Evolutionary conservation across 2,113 vertebrate species (phyloP), one percentile per base, ranked within the genome.

Genomic region (Pituophis catenifer): DNA sequence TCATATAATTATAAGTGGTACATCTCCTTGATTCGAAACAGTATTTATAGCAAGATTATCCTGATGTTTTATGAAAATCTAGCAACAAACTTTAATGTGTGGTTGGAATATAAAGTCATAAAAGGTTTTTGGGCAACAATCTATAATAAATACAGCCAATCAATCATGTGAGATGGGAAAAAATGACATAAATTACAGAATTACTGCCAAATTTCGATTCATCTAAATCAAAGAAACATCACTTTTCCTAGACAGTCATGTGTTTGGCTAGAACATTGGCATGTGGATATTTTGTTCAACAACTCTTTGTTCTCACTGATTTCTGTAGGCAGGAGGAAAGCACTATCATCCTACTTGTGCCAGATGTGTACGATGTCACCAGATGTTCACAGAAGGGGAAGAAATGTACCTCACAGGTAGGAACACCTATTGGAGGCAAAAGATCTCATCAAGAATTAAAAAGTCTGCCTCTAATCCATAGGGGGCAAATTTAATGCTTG

Each of bases 331-430:
- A 58, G 99, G 99, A 96, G 99, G 99, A 91, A 99, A 99, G 93
- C 99, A 99, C 96, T 99, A 99, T 97, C 99, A 99, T 94, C 99
- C 99, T 1, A 98, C 98, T 81, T 99, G 99, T 89, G 99, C 99
- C 95, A 98, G 99, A 55, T 99, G 99, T 95, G 98, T 98, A 33
- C 98, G 99, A 95, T 99, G 99, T 97, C 99, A 99, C 97, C 97
- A 98, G 97, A 99, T 99, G 99, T 99, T 99, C 98, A 98, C 98
- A 0, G 99, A 99, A 96, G 99, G 99, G 48, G 99, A 99, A 96
- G 99, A 99, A 97, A 99, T 99, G 99, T 99, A 99, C 95, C 98
- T 99, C 95, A 99, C 99, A 98, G 99, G 99, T 99, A 96, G 96
- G 97, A 13, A 44, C 54, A 65, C 5, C 26, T 33, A 19, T 0